A percentile compares a stretch with the other conserved stretches of the same genome.
Evolutionary conservation across 2,888 invertebrate genomes (phyloP).

Genomic region (Ryuthela nishihirai): DNA sequence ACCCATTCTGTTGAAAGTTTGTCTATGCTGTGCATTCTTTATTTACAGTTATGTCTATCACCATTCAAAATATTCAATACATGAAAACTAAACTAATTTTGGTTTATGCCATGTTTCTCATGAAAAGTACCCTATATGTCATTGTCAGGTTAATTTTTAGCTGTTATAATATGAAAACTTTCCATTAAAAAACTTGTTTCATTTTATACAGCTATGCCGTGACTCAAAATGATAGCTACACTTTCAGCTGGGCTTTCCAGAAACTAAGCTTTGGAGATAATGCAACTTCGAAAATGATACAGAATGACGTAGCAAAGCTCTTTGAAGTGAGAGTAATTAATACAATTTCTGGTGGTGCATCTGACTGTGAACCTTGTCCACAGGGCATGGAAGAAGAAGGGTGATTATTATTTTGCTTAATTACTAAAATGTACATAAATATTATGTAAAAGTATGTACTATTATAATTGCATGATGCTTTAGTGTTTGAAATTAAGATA

Average conservation of each 20-base stretch:
- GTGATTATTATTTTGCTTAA: no score
- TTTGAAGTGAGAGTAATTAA: conserved; percentile 58
- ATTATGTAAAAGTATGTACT: no score
- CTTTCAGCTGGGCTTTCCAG: conserved; percentile 56
- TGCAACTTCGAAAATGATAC: conserved; percentile 36
- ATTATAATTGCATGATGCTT: no score
- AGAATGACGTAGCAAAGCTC: conserved; percentile 54
- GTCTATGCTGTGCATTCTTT: no score
- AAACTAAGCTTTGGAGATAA: conserved; percentile 45
- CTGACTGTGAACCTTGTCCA: conserved; percentile 55
- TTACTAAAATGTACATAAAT: no score
- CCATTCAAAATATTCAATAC: no score
- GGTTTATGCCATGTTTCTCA: no score
- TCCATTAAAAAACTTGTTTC: not conserved
- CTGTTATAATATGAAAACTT: not conserved
- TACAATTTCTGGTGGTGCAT: conserved; percentile 57
- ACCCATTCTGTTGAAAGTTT: no score
- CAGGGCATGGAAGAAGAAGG: conserved; percentile 49
- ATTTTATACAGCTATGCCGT: conserved; percentile 45
- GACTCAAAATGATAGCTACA: conserved; percentile 51
- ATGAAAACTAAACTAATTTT: no score
- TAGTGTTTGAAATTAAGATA: no score
- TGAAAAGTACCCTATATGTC: no score
- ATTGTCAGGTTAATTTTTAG: not conserved
- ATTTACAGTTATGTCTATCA: no score